Evolutionary conservation across 2,888 invertebrate genomes (phyloP).

Genomic region (Seira sanloemensis): DNA sequence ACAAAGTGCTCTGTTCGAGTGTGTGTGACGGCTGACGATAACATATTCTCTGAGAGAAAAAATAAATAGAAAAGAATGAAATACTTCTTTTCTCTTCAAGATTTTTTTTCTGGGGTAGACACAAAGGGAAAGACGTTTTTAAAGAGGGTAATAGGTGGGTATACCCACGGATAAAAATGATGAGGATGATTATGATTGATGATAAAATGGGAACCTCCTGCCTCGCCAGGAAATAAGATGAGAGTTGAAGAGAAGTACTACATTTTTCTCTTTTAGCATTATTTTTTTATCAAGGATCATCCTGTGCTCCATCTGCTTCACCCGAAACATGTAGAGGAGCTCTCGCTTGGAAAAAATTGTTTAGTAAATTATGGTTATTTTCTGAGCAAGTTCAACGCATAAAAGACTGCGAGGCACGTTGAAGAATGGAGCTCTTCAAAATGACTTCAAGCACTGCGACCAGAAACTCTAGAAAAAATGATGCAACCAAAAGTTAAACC

Average conservation of each 20-base stretch:
- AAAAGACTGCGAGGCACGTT: too few relatives aligned
- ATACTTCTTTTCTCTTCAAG: background rate
- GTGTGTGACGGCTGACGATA: constrained; percentile 11
- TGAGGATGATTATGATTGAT: constrained; percentile 52
- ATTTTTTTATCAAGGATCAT: background rate
- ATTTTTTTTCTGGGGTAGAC: background rate
- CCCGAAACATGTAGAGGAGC: too few relatives aligned
- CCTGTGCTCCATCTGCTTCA: too few relatives aligned
- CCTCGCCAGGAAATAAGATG: constrained; percentile 8
- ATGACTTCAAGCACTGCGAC: too few relatives aligned
- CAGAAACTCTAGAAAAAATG: too few relatives aligned
- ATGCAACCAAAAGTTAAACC: too few relatives aligned
- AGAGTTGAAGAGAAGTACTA: background rate
- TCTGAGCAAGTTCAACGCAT: too few relatives aligned
- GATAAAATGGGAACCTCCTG: constrained; percentile 33
- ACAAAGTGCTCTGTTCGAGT: background rate
- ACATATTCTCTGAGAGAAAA: background rate
- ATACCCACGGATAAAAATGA: constrained; percentile 17
- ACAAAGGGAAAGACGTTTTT: too few relatives aligned
- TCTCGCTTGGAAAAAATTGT: constrained; percentile 24
- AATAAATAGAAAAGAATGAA: background rate
- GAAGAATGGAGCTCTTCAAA: too few relatives aligned
- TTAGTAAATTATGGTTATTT: constrained; percentile 3
- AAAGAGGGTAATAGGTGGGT: background rate
- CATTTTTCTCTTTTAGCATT: background rate